Base-by-base conservation (phyloP, 1,140 invertebrate species). In the Chymomyza costata region DNA sequence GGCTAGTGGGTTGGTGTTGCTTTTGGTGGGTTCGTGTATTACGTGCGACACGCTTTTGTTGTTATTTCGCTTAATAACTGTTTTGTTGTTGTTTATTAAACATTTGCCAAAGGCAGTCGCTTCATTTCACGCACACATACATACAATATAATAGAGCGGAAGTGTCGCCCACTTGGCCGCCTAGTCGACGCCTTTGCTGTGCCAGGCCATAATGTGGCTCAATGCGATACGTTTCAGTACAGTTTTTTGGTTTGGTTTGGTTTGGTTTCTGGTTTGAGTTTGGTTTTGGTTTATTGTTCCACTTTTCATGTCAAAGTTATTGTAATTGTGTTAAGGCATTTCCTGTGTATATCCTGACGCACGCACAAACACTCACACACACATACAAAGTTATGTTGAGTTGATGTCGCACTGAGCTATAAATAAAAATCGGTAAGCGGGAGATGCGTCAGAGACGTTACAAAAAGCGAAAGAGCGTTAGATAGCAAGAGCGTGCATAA, bases 311-410 rank as follows among this genome's bases (percentile, higher is more conserved):
- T 80, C 73, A 80, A 78, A 78, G 48, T 78, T 78, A 73, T 78
- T 78, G 73, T 78, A 78, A 78, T 78, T 78, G 73, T 78, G 73
- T 78, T 78, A 80, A 80, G 73, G 67, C 73, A 80, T 80, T 78
- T 78, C 73, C 73, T 59, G 73, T 78, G 67, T 71, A 78, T 71
- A 78, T 78, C 53, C 71, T 76, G 2, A 38, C 5, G 54, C 37
- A 50, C 46, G 44, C 46, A 40, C 52, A 52, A 43, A 34, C 37
- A 44, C 35, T 34, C 50, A 60, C 54, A 32, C 28, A 55, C 34
- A 21, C 53, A 10, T 16, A 45, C 30, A 25, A 25, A 25, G 21
- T 25, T 25, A 25, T 25, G 21, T 5, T n/a, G 8, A 25, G 21
- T 25, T 8, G 21, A 25, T 8, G 21, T 8, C 21, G 35, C 31